A percentile compares a stretch with the other conserved stretches of the same genome.
phyloP scores from a whole-genome alignment of 2,797 vertebrate genomes.

The Peromyscus melanophrys region DNA sequence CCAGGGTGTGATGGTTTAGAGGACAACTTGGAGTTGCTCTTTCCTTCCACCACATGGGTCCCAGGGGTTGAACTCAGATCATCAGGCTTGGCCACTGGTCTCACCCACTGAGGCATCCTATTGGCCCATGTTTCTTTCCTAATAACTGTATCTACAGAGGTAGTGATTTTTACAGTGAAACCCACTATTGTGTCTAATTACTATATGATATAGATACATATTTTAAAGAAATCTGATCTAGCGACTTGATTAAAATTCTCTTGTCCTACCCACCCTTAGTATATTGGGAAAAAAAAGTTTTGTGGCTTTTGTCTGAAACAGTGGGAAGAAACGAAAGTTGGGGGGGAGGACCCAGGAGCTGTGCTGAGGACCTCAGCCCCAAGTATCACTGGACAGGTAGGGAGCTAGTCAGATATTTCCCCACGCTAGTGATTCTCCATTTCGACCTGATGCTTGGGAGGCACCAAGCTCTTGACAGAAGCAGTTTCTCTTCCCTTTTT shows the following conservation, averaged over 20 bases:
- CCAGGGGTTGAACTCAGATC: neutral
- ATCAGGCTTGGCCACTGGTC: neutral
- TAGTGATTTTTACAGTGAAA: neutral
- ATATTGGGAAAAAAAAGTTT: neutral
- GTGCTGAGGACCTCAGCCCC: neutral
- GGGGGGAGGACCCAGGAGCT: neutral
- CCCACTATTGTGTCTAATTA: neutral
- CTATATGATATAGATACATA: neutral
- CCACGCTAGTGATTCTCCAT: neutral
- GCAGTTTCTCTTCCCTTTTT: slow-evolving; percentile 70
- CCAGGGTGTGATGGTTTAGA: too few species aligned
- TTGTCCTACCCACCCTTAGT: neutral
- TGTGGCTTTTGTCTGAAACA: neutral
- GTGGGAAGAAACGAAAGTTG: neutral
- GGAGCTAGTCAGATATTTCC: neutral
- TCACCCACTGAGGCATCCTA: neutral
- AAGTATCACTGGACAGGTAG: fast-evolving
- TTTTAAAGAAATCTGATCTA: neutral
- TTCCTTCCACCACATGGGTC: neutral
- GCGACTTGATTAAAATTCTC: neutral
- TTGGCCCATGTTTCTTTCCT: neutral
- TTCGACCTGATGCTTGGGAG: neutral
- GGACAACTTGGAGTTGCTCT: neutral
- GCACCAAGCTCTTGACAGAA: slow-evolving; percentile 80
- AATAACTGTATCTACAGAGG: neutral